Percentiles rank a stretch among this genome's conserved stretches.
Conservation (phyloP, 2,888 invertebrate genomes). For the Cepaea hortensis region DNA sequence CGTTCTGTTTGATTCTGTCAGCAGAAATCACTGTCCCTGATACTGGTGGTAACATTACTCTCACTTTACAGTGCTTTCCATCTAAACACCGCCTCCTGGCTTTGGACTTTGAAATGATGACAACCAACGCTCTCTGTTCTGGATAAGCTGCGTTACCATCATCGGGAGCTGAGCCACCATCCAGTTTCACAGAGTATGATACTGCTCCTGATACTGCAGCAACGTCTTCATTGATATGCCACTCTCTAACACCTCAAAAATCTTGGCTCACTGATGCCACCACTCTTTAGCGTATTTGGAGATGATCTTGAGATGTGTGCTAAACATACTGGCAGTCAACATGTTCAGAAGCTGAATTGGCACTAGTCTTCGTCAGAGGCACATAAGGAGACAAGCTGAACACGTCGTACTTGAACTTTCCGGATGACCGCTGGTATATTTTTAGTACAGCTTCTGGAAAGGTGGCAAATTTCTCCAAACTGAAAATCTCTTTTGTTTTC, state of each 20-base stretch:
- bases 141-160: conserved; percentile 38
- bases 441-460: too few species aligned
- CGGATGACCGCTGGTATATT: too few species aligned
- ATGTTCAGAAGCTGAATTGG: too few species aligned
- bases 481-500: too few species aligned
- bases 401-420: too few species aligned
- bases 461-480: too few species aligned
- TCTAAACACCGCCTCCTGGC: conserved; percentile 94
- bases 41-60: conserved; percentile 52
- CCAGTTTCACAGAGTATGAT: conserved; percentile 91
- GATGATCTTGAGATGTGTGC: too few species aligned
- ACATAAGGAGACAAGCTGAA: too few species aligned
- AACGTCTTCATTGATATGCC: conserved; percentile 93
- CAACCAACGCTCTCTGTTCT: conserved; percentile 90
- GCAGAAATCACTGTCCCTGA: conserved; percentile 26
- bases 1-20: conserved; percentile 24
- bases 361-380: too few species aligned
- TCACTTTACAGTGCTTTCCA: conserved; percentile 84
- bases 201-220: conserved; percentile 89
- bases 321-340: too few species aligned
- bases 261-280: conserved; percentile 92
- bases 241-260: conserved; percentile 95
- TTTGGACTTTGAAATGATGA: conserved; percentile 96
- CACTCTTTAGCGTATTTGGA: too few species aligned
- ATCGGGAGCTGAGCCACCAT: conserved; percentile 80